phyloP scores from a whole-genome alignment of 2,888 invertebrate species.

The Drosophila meridionalis region DNA sequence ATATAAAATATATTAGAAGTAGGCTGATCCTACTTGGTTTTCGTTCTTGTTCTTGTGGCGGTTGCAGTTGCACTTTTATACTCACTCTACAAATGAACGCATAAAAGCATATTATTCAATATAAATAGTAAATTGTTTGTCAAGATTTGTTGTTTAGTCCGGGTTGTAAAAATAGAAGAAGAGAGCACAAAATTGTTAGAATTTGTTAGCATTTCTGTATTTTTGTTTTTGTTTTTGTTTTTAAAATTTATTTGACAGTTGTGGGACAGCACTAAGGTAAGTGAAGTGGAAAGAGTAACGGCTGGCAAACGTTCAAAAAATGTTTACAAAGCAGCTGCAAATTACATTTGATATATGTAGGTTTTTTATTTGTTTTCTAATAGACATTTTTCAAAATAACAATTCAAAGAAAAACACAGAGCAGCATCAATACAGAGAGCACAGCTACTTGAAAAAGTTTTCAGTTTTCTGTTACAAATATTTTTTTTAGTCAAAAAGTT shows the following conservation, averaged over 20 bases:
- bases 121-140: conserved; percentile 72
- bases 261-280: conserved; percentile 61
- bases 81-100: conserved; percentile 83
- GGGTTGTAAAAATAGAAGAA: conserved; percentile 55
- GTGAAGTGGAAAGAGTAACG: conserved; percentile 44
- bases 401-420: conserved; percentile 34
- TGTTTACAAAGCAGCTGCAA: conserved; percentile 65
- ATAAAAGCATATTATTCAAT: conserved; percentile 53
- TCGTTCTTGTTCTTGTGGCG: conserved; percentile 37
- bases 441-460: conserved; percentile 58
- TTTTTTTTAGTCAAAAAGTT: conserved; percentile 53
- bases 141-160: conserved; percentile 43
- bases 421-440: conserved; percentile 44
- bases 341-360: conserved; percentile 23
- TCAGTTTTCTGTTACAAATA: conserved; percentile 14
- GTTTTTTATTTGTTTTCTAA: conserved; percentile 47
- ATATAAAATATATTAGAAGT: conserved; percentile 11
- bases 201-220: conserved; percentile 71
- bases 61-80: conserved; percentile 55
- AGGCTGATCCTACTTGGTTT: conserved; percentile 25
- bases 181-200: conserved; percentile 75
- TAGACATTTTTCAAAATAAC: conserved; percentile 57
- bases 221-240: conserved; percentile 1
- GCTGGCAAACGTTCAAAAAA: conserved; percentile 57
- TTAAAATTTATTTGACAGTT: conserved; percentile 41